Percentiles rank a stretch among this genome's conserved stretches.
phyloP scores from a whole-genome alignment of 2,888 invertebrate genomes.

The Cantharis nigra region DNA sequence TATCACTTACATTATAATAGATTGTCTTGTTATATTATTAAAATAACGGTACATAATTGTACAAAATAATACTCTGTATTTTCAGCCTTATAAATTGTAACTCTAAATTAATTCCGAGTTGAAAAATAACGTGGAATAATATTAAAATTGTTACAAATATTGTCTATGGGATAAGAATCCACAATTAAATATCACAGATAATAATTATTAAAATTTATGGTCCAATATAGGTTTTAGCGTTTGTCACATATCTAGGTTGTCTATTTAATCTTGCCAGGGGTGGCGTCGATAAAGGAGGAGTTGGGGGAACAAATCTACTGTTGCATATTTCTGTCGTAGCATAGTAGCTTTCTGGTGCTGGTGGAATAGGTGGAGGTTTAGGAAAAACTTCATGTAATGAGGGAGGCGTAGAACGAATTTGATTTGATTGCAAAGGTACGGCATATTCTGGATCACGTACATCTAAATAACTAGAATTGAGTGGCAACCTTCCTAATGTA shows the following conservation, averaged over 20 bases:
- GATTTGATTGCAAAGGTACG: slow-evolving; percentile 61
- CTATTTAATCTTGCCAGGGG: slow-evolving; percentile 56
- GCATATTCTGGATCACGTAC: slow-evolving; percentile 67
- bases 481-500: slow-evolving; percentile 43
- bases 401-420: slow-evolving; percentile 59
- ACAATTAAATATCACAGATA: slow-evolving; percentile 48
- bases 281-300: slow-evolving; percentile 52
- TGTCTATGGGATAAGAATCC: background rate
- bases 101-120: slow-evolving; percentile 10
- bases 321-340: slow-evolving; percentile 71
- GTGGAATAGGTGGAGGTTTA: slow-evolving; percentile 68
- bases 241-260: slow-evolving; percentile 52
- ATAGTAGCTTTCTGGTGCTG: slow-evolving; percentile 72
- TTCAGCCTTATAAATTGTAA: slow-evolving; percentile 25
- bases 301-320: slow-evolving; percentile 52
- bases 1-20: slow-evolving; percentile 17
- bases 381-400: slow-evolving; percentile 63
- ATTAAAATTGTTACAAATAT: background rate
- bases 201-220: slow-evolving; percentile 42
- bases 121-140: background rate
- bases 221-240: slow-evolving; percentile 50
- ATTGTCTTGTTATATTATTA: slow-evolving; percentile 22
- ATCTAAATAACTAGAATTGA: slow-evolving; percentile 52
- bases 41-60: background rate
- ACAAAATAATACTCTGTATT: slow-evolving; percentile 18